Conservation (phyloP, 2,888 invertebrate genomes). For the Drosophila histrio region DNA sequence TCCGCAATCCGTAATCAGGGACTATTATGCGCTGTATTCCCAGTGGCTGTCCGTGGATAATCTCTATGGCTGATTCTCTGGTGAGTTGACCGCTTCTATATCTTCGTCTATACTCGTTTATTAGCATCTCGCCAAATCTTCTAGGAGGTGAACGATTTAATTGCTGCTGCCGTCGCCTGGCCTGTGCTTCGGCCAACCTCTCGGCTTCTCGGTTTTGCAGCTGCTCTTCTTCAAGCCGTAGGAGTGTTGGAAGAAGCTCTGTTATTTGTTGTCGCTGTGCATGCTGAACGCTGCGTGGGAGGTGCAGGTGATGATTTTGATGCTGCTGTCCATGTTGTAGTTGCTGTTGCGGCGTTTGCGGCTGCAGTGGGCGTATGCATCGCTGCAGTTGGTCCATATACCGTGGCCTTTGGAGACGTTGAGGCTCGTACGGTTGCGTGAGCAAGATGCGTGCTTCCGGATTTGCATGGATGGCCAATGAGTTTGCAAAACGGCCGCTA, state of each 20-base stretch:
- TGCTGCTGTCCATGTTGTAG: too few species aligned
- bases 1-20: too few species aligned
- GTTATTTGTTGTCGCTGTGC: too few species aligned
- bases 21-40: background rate
- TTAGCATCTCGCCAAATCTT: background rate
- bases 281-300: too few species aligned
- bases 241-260: background rate
- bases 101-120: background rate
- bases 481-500: background rate
- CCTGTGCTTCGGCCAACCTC: background rate
- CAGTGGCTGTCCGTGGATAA: background rate
- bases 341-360: background rate
- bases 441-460: background rate
- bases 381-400: background rate
- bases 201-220: background rate
- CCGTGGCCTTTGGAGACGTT: background rate
- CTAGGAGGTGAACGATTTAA: background rate
- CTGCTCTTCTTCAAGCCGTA: background rate
- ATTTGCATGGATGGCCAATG: background rate
- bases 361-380: background rate
- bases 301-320: too few species aligned
- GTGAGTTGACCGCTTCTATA: background rate
- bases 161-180: background rate
- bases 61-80: background rate
- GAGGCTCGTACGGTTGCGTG: background rate